These are phyloP conservation scores for Dipodomys merriami DNA, from an alignment of 2,113 vertebrate species.

Conservation along the genomic window DNA sequence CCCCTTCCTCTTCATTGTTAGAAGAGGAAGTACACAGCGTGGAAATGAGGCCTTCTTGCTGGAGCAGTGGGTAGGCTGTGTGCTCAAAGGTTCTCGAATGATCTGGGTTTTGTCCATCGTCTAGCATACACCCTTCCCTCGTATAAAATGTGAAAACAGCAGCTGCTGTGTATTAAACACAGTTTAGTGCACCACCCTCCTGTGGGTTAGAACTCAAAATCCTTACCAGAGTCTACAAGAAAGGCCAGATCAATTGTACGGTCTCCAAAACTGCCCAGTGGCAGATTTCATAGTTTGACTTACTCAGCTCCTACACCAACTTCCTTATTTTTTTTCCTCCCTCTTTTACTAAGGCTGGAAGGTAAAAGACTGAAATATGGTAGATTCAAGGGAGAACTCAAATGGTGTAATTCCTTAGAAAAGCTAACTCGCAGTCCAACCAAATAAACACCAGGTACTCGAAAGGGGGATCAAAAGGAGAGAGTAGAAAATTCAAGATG, in stretches of 20 bases:
- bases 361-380: background rate
- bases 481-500: too few species aligned
- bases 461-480: too few species aligned
- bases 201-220: background rate
- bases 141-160: background rate
- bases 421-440: too few species aligned
- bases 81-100: background rate
- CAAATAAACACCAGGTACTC: too few species aligned
- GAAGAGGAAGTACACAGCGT: background rate
- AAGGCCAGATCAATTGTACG: background rate
- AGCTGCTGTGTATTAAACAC: background rate
- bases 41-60: background rate
- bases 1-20: background rate
- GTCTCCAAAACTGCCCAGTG: background rate
- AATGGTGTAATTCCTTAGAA: too few species aligned
- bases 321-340: background rate
- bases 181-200: background rate
- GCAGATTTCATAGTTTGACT: background rate
- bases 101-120: background rate
- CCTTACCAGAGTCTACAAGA: background rate
- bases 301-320: background rate
- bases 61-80: background rate
- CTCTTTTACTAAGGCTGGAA: slow-evolving; percentile 31
- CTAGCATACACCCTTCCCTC: background rate
- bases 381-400: too few species aligned